Evolutionary conservation across 2,113 vertebrate species (phyloP).

Genomic region (Peucedramus taeniatus): DNA sequence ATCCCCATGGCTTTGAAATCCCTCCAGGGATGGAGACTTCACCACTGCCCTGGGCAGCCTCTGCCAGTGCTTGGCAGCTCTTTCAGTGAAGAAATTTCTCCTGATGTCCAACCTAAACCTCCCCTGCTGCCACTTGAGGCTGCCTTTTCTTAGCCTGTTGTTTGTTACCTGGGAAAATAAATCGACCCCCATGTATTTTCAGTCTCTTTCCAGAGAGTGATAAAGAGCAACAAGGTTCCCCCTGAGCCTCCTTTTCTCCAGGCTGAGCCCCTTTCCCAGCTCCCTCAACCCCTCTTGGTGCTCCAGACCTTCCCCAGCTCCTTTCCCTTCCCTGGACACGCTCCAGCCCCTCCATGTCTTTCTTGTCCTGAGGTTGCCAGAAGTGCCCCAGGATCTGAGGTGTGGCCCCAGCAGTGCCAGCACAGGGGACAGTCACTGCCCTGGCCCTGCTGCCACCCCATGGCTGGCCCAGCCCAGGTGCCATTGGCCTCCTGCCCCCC

Average conservation of each 20-base stretch:
- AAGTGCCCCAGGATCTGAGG: too few species aligned
- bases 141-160: rapidly evolving
- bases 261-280: background rate
- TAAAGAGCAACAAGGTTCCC: rapidly evolving
- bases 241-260: background rate
- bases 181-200: rapidly evolving
- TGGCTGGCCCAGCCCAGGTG: background rate
- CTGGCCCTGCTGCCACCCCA: background rate
- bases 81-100: background rate
- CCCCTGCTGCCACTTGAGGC: background rate
- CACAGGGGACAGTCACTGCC: background rate
- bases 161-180: too few species aligned
- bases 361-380: too few species aligned
- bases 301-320: background rate
- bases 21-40: background rate
- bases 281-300: rapidly evolving
- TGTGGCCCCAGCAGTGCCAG: background rate
- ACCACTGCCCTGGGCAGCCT: background rate
- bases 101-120: background rate
- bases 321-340: too few species aligned
- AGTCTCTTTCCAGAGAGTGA: background rate
- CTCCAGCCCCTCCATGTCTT: rapidly evolving
- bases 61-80: background rate
- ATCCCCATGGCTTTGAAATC: rapidly evolving
- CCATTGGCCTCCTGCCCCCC: background rate